A percentile compares a stretch with the other conserved stretches of the same genome.
These are phyloP conservation scores for Rhorus exstirpatorius DNA, from an alignment of 2,888 invertebrate genomes.

Conservation along the genomic window DNA sequence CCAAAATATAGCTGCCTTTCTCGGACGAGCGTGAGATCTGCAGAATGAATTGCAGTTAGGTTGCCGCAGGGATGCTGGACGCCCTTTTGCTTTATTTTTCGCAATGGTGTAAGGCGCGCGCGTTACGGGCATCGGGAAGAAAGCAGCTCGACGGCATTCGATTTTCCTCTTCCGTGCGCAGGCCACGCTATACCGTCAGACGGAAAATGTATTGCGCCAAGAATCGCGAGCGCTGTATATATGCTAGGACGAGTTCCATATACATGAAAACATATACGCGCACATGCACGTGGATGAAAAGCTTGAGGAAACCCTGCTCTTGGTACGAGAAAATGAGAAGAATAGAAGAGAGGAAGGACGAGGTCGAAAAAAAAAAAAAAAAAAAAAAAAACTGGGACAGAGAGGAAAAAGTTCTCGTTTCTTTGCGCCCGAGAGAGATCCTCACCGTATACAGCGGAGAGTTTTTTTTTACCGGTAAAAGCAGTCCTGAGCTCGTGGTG, in stretches of 20 bases:
- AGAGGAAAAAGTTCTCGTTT: constrained; percentile 49
- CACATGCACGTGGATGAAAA: constrained; percentile 5
- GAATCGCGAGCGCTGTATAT: constrained; percentile 19
- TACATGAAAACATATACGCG: constrained; percentile 1
- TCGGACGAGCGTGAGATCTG: constrained; percentile 24
- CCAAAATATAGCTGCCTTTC: constrained; percentile 34
- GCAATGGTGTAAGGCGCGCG: constrained; percentile 19
- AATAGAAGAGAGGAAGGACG: constrained; percentile 19
- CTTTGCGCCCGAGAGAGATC: constrained; percentile 46
- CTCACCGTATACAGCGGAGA: background rate
- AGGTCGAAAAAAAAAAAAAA: constrained; percentile 39
- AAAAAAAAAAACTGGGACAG: constrained; percentile 30
- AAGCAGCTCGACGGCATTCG: constrained; percentile 61
- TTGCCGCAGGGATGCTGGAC: constrained; percentile 43
- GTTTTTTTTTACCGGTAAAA: constrained; percentile 53
- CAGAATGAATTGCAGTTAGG: constrained; percentile 55
- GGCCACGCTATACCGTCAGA: constrained; percentile 32
- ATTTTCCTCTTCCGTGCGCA: constrained; percentile 60
- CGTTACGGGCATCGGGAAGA: constrained; percentile 40
- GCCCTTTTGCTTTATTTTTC: constrained; percentile 59
- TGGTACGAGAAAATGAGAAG: constrained; percentile 41
- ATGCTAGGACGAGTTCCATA: background rate
- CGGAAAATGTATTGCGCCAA: constrained; percentile 48
- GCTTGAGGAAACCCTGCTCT: constrained; percentile 46
- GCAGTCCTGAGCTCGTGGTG: constrained; percentile 29